Base-by-base conservation (phyloP, 2,113 vertebrate species). In the Corvus hawaiiensis region DNA sequence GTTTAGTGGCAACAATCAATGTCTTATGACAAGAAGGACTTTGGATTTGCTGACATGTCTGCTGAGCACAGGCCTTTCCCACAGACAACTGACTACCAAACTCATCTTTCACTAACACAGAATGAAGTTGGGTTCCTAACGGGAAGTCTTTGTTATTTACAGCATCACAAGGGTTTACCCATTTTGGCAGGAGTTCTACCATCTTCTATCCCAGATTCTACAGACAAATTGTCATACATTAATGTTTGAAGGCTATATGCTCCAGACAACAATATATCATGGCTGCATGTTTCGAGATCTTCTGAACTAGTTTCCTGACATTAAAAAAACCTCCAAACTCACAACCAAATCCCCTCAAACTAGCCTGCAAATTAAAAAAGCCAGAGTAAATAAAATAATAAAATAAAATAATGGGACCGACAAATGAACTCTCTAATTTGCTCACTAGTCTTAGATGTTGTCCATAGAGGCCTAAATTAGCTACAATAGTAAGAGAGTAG, bases 321-420 rank as follows among this genome's bases (percentile, higher is more conserved):
- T 1, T 58, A 39, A 24, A n/a, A 55, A 10, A 37, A 20, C 1
- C 1, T 8, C 14, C 6, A 49, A 62, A 49, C 5, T 6, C 6
- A 28, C 35, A 67, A 61, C 9, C 41, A 90, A 63, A 67, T 56
- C 11, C 23, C 13, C 27, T 16, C 8, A 63, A 69, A 55, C 2
- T 11, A 62, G 28, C 22, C n/a, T 32, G 13, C 43, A 90, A 78
- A 82, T 49, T 64, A 15, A 71, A 66, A 73, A 58, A 18, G 7
- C 4, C 26, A 55, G 7, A 41, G 9, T 74, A 37, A 37, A 37
- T 37, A 37, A 37, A 37, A 37, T 37, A 37, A 37, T 37, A 62
- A 72, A 90, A 56, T 33, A 82, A 43, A 75, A 84, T 43, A 76
- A 74, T 18, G 24, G 63, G 37, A 68, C 13, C 14, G 73, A 84